phyloP scores from a whole-genome alignment of 2,888 invertebrate genomes.

The Cheilosia pagana region DNA sequence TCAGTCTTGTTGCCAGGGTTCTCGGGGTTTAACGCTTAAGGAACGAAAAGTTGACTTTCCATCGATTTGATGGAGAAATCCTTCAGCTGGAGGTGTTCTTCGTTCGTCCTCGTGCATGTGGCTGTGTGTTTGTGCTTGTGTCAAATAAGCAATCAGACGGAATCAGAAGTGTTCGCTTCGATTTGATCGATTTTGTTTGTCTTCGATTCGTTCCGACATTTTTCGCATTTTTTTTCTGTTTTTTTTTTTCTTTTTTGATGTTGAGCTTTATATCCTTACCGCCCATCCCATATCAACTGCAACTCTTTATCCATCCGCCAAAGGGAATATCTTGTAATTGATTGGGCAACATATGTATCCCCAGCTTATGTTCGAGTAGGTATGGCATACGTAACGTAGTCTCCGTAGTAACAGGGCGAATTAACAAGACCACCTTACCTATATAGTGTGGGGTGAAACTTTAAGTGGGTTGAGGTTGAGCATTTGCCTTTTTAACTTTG shows the following conservation, averaged over 20 bases:
- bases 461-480: slow-evolving; percentile 8
- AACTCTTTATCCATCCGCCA: slow-evolving; percentile 33
- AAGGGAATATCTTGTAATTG: slow-evolving; percentile 62
- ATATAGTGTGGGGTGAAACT: neutral
- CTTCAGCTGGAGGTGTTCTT: slow-evolving; percentile 43
- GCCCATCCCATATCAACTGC: slow-evolving; percentile 27
- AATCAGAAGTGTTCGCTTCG: slow-evolving; percentile 63
- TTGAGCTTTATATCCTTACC: slow-evolving; percentile 6
- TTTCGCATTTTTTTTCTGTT: neutral
- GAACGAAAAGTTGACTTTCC: slow-evolving; percentile 60
- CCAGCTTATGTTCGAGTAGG: slow-evolving; percentile 4
- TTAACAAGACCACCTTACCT: slow-evolving; percentile 24
- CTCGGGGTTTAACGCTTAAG: slow-evolving; percentile 48
- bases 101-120: neutral
- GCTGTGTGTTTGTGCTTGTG: slow-evolving; percentile 41
- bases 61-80: slow-evolving; percentile 54
- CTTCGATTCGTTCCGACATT: slow-evolving; percentile 40
- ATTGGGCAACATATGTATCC: slow-evolving; percentile 66
- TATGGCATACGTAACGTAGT: slow-evolving; percentile 14
- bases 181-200: slow-evolving; percentile 72
- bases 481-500: slow-evolving; percentile 51
- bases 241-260: slow-evolving; percentile 5
- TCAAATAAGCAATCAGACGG: slow-evolving; percentile 70
- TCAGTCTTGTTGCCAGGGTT: neutral
- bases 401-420: slow-evolving; percentile 30